Evolutionary conservation across 2,888 invertebrate genomes (phyloP), one percentile per base, ranked within the genome.

Genomic region (Dioctria linearis): DNA sequence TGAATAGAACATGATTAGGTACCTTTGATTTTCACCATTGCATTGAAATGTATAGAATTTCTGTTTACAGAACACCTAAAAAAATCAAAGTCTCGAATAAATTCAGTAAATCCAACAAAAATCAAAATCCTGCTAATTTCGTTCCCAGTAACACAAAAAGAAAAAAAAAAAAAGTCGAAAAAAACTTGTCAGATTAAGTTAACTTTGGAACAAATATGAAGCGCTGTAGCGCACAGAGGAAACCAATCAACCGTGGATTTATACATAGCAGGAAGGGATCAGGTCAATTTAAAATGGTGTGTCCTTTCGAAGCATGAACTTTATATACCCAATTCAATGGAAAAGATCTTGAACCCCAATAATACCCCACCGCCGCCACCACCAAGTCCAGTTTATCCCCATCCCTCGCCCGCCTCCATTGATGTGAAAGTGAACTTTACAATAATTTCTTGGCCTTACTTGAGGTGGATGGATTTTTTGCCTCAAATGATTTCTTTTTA

Each of bases 171-270:
- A 42, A 4, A 25, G 46, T 13, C 42, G 46, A 46, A 51, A 11
- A 54, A 71, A 71, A 67, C 49, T 37, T 3, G 49, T 51, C 4
- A n/a, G 39, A 51, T 71, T 54, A 51, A 71, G 51, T 71, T 71
- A 71, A 71, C 49, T 71, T 71, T 54, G 51, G 65, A 54, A 54
- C 71, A 71, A 54, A 54, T 37, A 71, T 71, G 51, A 71, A 71
- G 51, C n/a, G 5, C 40, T 63, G 39, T 71, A 51, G 49, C 71
- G 71, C 3, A 71, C 46, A 46, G 67, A 51, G 71, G 71, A 71
- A 71, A 51, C 71, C 71, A 71, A 54, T 71, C 71, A 71, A 54
- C 71, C 71, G 40, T 51, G 54, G 46, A 39, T 54, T 25, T 25
- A 25, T 25, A 25, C 25, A 25, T 25, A 25, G 25, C 2, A 71